Conservation (phyloP, 2,888 invertebrate genomes). For the Acanthosepion esculentum region DNA sequence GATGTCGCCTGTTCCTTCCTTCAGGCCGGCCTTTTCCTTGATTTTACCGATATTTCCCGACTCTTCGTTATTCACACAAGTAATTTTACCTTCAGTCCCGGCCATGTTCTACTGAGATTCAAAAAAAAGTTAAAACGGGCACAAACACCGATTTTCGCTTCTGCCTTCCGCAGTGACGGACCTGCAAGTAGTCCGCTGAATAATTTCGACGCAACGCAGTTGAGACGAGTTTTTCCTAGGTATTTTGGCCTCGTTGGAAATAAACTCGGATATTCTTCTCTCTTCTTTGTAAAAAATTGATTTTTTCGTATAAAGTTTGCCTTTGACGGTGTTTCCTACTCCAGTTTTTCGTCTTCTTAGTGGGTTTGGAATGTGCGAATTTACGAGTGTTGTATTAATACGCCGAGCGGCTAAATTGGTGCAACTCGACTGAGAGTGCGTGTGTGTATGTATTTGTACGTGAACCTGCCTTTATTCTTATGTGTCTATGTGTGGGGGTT, state of each 20-base stretch:
- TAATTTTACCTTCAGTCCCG: slow-evolving; percentile 44
- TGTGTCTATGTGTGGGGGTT: neutral
- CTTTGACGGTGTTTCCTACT: neutral
- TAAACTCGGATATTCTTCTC: neutral
- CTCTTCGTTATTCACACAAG: slow-evolving; percentile 46
- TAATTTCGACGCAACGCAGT: neutral
- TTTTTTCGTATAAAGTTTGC: neutral
- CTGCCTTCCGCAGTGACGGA: slow-evolving; percentile 14
- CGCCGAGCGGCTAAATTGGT: slow-evolving; percentile 35
- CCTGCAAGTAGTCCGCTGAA: slow-evolving; percentile 36
- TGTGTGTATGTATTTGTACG: neutral
- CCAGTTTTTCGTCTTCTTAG: neutral
- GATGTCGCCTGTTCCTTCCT: neutral
- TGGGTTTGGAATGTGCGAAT: slow-evolving; percentile 38
- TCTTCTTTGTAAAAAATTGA: neutral
- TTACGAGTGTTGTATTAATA: slow-evolving; percentile 41
- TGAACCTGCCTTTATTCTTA: neutral
- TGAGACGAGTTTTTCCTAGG: neutral
- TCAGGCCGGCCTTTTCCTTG: slow-evolving; percentile 41
- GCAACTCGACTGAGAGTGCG: slow-evolving; percentile 6
- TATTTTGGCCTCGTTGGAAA: neutral
- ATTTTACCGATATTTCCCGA: slow-evolving; percentile 25
- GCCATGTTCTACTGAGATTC: slow-evolving; percentile 45
- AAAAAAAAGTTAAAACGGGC: slow-evolving; percentile 47
- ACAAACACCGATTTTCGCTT: slow-evolving; percentile 36